These are phyloP conservation scores for Nothobranchius furzeri DNA, from an alignment of 2,113 vertebrate species.

Conservation along the genomic window DNA sequence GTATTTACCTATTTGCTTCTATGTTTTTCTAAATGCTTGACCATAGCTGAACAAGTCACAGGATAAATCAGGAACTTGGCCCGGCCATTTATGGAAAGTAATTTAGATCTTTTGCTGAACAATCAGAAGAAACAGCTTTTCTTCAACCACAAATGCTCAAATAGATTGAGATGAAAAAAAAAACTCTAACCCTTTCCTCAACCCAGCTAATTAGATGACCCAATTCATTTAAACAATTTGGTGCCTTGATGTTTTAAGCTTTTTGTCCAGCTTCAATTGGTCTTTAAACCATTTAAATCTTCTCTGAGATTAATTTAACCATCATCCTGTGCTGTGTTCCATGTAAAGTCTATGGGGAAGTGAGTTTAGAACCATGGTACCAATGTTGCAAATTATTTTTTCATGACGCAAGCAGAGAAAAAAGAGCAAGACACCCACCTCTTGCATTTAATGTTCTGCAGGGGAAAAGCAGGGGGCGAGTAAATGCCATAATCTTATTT, in stretches of 20 bases:
- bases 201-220: too few species aligned
- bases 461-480: slow-evolving; percentile 53
- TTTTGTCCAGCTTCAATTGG: neutral
- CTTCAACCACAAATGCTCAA: too few species aligned
- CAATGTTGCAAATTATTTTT: slow-evolving; percentile 40
- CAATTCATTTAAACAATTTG: too few species aligned
- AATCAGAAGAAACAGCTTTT: too few species aligned
- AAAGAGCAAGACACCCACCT: slow-evolving; percentile 29
- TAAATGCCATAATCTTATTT: slow-evolving; percentile 68
- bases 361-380: slow-evolving; percentile 36
- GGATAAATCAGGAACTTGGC: too few species aligned
- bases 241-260: neutral
- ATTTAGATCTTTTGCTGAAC: too few species aligned
- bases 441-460: slow-evolving; percentile 56
- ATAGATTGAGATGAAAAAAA: too few species aligned
- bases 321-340: slow-evolving; percentile 32
- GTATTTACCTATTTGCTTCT: too few species aligned
- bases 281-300: slow-evolving; percentile 50
- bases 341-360: slow-evolving; percentile 45
- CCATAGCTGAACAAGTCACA: too few species aligned
- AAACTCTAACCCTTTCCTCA: too few species aligned
- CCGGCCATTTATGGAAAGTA: too few species aligned
- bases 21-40: too few species aligned
- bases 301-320: neutral
- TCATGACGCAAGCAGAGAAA: neutral